Conservation (phyloP, 2,888 invertebrate species). For the Caenorhabditis uteleia region DNA sequence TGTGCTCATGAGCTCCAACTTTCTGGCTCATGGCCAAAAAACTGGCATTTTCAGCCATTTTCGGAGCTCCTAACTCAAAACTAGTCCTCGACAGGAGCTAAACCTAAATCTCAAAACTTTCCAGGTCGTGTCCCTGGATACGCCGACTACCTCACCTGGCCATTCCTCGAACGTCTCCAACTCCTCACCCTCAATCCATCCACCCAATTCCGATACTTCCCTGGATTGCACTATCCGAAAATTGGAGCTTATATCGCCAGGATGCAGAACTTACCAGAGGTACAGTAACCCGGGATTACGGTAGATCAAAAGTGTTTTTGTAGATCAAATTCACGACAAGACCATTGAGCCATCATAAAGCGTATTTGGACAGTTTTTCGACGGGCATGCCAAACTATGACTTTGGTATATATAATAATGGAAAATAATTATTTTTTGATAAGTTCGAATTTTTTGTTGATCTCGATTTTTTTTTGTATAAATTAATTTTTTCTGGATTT, state of each 20-base stretch:
- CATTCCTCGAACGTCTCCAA: conserved; percentile 59
- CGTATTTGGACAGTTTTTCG: conserved; percentile 52
- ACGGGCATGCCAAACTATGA: conserved; percentile 58
- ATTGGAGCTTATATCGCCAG: conserved; percentile 60
- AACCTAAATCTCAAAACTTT: background rate
- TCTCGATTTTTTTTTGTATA: too few species aligned
- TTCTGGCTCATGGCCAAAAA: too few species aligned
- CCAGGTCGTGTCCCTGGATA: conserved; percentile 52
- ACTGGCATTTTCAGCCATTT: too few species aligned
- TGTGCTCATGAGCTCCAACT: too few species aligned
- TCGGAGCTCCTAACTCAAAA: too few species aligned
- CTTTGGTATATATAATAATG: conserved; percentile 43
- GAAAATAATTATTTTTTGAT: too few species aligned
- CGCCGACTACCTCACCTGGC: conserved; percentile 59
- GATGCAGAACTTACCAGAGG: conserved; percentile 59
- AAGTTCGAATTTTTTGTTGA: too few species aligned
- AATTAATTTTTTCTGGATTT: too few species aligned
- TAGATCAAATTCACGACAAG: conserved; percentile 55
- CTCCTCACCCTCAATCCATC: conserved; percentile 46
- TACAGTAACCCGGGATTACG: background rate
- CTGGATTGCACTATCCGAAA: conserved; percentile 56
- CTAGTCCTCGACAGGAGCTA: background rate
- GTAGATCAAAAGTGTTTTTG: background rate
- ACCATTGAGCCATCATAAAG: conserved; percentile 56
- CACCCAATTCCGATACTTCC: conserved; percentile 50